Base-by-base conservation (phyloP, 2,888 invertebrate genomes). In the Polyommatus icarus region DNA sequence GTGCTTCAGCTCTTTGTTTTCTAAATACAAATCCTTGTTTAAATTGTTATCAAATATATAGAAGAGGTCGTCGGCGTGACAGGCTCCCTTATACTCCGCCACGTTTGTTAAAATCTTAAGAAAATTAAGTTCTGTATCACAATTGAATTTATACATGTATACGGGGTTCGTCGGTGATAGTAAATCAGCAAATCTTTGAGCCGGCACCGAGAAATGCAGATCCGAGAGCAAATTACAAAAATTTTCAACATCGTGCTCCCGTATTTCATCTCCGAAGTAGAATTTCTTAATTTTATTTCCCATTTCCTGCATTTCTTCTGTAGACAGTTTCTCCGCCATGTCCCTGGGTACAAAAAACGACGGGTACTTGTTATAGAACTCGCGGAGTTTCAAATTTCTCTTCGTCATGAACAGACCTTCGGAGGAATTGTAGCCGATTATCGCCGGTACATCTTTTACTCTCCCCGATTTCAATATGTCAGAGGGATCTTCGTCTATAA, bases 51-150 rank as follows among this genome's bases (percentile, higher is more conserved):
- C 87, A 78, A 93, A 93, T 61, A 89, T 77, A 79, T 93, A 93
- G 29, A 86, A 86, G 71, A 93, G 0, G 1, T 93, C 93, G 80
- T 94, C 94, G 0, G 85, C 90, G 77, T 94, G 93, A n/a, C 85
- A 84, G 0, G 88, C 90, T 0, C 91, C 93, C 83, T 82, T 78
- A 4, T 81, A 59, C 5, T 82, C 76, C 3, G 72, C 18, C 2
- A 77, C 75, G 1, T 81, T 82, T 15, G 80, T 72, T 7, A 81
- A 12, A 12, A 73, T 78, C 79, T 86, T 86, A 12, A 84, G 79
- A 6, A 83, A 71, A 78, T 87, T 87, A 18, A 86, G 79, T 15
- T 85, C 84, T 0, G 82, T 84, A n/a, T 80, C 84, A 29, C 80
- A 83, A 75, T 84, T 80, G 77, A 87, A 87, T 54, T 80, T 81